Evolutionary conservation across 2,113 vertebrate genomes (phyloP).

Genomic region (Micronycteris hirsuta): DNA sequence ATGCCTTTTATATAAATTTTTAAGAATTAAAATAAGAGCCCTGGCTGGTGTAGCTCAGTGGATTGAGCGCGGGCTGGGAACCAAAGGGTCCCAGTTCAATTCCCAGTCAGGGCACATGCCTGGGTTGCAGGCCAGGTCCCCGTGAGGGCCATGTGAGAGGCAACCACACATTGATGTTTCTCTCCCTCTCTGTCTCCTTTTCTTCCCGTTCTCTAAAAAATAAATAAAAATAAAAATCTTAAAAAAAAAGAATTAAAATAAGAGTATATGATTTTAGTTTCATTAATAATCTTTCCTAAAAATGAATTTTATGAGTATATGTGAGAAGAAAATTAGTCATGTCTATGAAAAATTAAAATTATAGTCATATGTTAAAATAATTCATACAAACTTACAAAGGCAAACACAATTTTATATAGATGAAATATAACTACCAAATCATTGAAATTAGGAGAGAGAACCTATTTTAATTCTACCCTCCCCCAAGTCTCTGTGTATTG

Average conservation of each 20-base stretch:
- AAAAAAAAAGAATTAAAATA: not conserved
- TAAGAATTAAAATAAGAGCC: not conserved
- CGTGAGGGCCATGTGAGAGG: too few relatives aligned
- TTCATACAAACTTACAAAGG: not conserved
- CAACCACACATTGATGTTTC: too few relatives aligned
- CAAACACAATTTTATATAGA: not conserved
- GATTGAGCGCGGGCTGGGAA: too few relatives aligned
- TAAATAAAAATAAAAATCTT: too few relatives aligned
- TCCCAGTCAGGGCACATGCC: too few relatives aligned
- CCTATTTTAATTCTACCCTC: not conserved
- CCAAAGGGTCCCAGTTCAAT: too few relatives aligned
- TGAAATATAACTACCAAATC: not conserved
- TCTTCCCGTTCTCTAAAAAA: too few relatives aligned
- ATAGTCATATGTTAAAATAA: not conserved
- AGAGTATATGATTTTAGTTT: not conserved
- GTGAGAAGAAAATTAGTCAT: not conserved
- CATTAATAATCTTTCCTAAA: not conserved
- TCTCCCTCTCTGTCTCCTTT: too few relatives aligned
- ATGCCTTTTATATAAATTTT: not conserved
- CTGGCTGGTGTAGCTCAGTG: too few relatives aligned
- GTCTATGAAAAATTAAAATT: not conserved
- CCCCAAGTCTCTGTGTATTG: not conserved
- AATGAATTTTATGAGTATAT: not conserved
- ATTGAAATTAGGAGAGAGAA: not conserved
- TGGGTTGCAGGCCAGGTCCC: too few relatives aligned